Conservation (phyloP, 1,140 invertebrate genomes). For the Magallana ariakensis region DNA sequence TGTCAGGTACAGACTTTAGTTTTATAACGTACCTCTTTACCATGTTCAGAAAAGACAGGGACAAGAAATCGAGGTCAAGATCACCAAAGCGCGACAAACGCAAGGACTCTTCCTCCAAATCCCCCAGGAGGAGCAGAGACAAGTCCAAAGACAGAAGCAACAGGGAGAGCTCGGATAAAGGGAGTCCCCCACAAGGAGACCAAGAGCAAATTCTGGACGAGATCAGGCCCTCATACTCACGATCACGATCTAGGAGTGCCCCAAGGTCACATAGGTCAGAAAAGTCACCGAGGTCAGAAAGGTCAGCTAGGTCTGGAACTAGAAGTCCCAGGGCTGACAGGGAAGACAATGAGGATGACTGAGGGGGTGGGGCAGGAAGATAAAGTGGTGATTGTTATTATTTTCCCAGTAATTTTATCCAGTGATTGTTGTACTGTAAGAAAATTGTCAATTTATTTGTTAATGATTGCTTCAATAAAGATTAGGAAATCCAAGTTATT, state of each 20-base stretch:
- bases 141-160: not conserved
- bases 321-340: not conserved
- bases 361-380: too few species aligned
- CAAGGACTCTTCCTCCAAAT: conserved; percentile 14
- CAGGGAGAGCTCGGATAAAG: not conserved
- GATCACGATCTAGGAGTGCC: not conserved
- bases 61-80: conserved; percentile 46
- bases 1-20: too few species aligned
- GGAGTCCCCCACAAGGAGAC: not conserved
- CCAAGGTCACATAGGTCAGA: conserved; percentile 8
- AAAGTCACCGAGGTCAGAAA: not conserved
- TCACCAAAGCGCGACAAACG: conserved; percentile 22
- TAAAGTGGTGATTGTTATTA: not conserved
- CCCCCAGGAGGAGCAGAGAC: not conserved
- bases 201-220: not conserved
- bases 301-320: not conserved
- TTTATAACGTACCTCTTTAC: too few species aligned
- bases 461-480: not conserved
- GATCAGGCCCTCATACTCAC: not conserved
- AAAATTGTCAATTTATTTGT: not conserved
- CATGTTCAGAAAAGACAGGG: not conserved
- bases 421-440: not conserved
- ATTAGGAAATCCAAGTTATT: not conserved
- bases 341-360: not conserved
- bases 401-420: not conserved